Percentiles rank a stretch among this genome's conserved stretches.
Conservation (phyloP, 1,140 invertebrate species). For the Drosophila simulans region DNA sequence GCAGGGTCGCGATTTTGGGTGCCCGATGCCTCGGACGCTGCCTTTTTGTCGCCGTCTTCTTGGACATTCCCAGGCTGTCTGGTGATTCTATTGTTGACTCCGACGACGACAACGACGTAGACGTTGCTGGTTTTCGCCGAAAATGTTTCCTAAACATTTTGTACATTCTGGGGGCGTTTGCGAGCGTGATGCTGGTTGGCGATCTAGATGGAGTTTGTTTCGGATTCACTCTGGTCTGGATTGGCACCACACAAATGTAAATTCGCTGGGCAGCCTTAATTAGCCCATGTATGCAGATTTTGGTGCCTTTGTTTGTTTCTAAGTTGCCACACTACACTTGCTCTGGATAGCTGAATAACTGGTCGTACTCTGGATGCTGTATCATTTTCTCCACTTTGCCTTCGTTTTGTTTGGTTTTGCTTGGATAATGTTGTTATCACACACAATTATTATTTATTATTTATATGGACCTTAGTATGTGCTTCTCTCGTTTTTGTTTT, state of each 20-base stretch:
- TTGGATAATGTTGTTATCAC: constrained; percentile 66
- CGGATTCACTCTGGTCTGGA: constrained; percentile 40
- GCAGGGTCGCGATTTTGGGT: constrained; percentile 33
- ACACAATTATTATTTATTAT: constrained; percentile 47
- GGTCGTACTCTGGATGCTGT: constrained; percentile 30
- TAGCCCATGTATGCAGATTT: constrained; percentile 67
- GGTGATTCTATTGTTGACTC: constrained; percentile 25
- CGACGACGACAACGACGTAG: constrained; percentile 3
- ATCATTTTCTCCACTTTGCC: constrained; percentile 36
- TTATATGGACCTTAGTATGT: constrained; percentile 40
- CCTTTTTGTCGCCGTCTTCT: constrained; percentile 57
- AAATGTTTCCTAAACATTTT: constrained; percentile 85
- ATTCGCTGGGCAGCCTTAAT: constrained; percentile 54
- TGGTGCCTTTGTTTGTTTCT: constrained; percentile 14
- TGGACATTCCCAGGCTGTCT: constrained; percentile 71
- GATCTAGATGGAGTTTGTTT: constrained; percentile 33
- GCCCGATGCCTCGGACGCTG: constrained; percentile 47
- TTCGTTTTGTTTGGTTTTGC: constrained; percentile 38
- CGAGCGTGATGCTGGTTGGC: constrained; percentile 44
- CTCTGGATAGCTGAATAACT: constrained; percentile 4
- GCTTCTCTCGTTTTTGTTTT: constrained; percentile 51
- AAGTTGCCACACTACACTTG: constrained; percentile 13
- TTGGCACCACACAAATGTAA: constrained; percentile 47
- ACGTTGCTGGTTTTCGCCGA: constrained; percentile 78
- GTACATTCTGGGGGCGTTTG: constrained; percentile 73